Conservation (phyloP, 1,140 invertebrate genomes). For the Brachionus sp. region DNA sequence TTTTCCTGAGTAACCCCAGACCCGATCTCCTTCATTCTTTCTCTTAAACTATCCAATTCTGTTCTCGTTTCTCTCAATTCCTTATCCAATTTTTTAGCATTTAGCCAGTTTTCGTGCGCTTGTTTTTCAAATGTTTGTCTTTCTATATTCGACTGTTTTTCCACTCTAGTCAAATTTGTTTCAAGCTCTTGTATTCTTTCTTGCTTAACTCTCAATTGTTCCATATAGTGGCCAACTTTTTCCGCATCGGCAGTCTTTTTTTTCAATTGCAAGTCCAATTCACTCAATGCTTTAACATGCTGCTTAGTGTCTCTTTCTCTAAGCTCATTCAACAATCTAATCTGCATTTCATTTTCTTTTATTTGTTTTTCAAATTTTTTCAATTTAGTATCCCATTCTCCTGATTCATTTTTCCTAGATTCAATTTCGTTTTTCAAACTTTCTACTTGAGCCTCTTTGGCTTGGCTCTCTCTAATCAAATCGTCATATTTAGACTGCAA, state of each 20-base stretch:
- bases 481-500: not conserved
- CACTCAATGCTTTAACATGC: conserved; percentile 5
- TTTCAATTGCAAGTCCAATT: conserved; percentile 40
- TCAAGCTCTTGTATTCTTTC: conserved; percentile 41
- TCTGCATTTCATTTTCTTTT: conserved; percentile 38
- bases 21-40: not conserved
- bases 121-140: conserved; percentile 43
- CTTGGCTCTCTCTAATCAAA: not conserved
- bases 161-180: not conserved
- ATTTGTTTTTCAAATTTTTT: conserved; percentile 44
- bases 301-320: conserved; percentile 40
- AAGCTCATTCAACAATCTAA: conserved; percentile 21
- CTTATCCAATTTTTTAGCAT: conserved; percentile 42
- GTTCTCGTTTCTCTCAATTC: conserved; percentile 15
- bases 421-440: not conserved
- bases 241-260: conserved; percentile 42
- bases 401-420: not conserved
- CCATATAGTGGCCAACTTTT: conserved; percentile 38
- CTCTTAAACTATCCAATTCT: not conserved
- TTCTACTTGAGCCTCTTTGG: not conserved
- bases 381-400: not conserved
- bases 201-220: conserved; percentile 32
- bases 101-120: conserved; percentile 44
- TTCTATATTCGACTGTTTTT: conserved; percentile 37
- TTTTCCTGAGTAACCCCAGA: not conserved